A percentile compares a stretch with the other conserved stretches of the same genome.
Evolutionary conservation across 1,140 invertebrate species (phyloP).

Genomic region (Drosophila bocqueti): DNA sequence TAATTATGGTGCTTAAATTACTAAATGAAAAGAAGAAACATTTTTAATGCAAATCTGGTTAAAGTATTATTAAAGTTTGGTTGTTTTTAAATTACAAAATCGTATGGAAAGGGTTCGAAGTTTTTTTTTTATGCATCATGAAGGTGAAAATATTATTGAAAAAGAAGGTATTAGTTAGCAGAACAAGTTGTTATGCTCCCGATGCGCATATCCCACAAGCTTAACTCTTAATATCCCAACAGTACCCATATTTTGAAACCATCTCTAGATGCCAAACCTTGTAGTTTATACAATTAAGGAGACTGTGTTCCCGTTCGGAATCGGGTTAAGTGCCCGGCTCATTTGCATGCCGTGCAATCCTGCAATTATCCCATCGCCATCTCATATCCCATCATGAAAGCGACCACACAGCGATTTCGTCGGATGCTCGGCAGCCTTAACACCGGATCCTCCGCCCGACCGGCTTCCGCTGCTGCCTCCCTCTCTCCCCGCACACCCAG

Average conservation of each 20-base stretch:
- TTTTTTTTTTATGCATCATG: not conserved
- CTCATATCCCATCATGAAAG: constrained; percentile 33
- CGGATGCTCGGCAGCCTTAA: constrained; percentile 15
- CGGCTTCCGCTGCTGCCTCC: not conserved
- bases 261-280: constrained; percentile 7
- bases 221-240: too few species aligned
- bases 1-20: not conserved
- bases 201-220: too few species aligned
- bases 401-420: constrained; percentile 63
- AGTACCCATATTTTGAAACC: not conserved
- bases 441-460: constrained; percentile 5
- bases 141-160: not conserved
- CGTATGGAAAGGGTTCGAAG: not conserved
- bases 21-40: not conserved
- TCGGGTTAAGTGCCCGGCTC: constrained; percentile 43
- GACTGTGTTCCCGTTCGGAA: constrained; percentile 18
- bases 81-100: not conserved
- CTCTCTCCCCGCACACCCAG: not conserved
- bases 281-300: constrained; percentile 17
- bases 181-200: too few species aligned
- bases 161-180: not conserved
- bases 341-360: constrained; percentile 48
- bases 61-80: not conserved
- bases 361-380: constrained; percentile 52
- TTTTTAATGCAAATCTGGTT: too few species aligned